Conservation (phyloP, 2,888 invertebrate species). For the Gisinianus flammeolus region DNA sequence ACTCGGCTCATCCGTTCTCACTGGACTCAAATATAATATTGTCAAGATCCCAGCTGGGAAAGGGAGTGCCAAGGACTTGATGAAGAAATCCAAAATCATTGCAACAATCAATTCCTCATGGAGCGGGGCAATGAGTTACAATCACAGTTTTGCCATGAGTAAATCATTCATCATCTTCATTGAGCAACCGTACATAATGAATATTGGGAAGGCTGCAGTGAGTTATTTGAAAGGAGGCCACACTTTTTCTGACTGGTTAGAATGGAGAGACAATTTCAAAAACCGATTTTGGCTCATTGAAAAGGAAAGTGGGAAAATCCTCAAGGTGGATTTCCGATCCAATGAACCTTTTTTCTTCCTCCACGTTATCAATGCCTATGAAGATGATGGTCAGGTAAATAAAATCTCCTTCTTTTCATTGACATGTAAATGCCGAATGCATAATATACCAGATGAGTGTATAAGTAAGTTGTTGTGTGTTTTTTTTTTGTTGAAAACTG, state of each 20-base stretch:
- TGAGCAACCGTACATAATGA: conserved; percentile 65
- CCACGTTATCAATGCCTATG: conserved; percentile 66
- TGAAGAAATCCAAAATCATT: conserved; percentile 60
- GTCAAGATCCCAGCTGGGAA: conserved; percentile 59
- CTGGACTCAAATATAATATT: conserved; percentile 62
- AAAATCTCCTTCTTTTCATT: background rate
- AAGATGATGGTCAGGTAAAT: conserved; percentile 59
- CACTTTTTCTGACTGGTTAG: conserved; percentile 62
- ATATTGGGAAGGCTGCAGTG: conserved; percentile 62
- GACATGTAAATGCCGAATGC: too few relatives aligned
- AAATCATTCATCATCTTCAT: conserved; percentile 65
- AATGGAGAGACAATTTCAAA: conserved; percentile 62
- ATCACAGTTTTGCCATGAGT: conserved; percentile 66
- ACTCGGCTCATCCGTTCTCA: conserved; percentile 62
- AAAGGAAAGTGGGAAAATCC: conserved; percentile 61
- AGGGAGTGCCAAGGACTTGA: conserved; percentile 51
- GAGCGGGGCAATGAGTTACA: conserved; percentile 62
- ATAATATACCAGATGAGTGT: too few relatives aligned
- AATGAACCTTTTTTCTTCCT: conserved; percentile 65
- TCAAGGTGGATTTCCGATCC: conserved; percentile 61
- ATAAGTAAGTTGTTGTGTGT: background rate
- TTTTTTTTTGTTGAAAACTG: background rate
- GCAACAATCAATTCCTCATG: conserved; percentile 61
- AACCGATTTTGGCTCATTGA: conserved; percentile 62
- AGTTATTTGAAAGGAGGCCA: conserved; percentile 61